Base-by-base conservation (phyloP, 2,113 vertebrate species). In the Sander lucioperca region DNA sequence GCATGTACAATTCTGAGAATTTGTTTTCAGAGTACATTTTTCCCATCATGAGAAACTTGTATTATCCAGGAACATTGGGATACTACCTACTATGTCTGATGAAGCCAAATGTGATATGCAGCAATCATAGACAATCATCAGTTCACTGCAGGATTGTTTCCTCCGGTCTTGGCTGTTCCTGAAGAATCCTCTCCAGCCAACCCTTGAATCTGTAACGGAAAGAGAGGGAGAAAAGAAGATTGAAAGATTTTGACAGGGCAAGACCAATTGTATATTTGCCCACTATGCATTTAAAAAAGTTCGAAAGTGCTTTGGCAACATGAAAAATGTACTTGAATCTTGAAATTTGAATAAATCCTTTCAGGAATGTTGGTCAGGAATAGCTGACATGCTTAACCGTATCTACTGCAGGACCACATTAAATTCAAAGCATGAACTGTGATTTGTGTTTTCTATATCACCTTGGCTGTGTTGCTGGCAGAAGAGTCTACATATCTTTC, bases 401-500 rank as follows among this genome's bases (percentile, higher is more conserved):
- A 33, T 83, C 79, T 54, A 51, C 63, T 16, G n/a, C 61, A 25
- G 27, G 6, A 61, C 43, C 59, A 3, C 57, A 57, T 72, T 75
- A 3, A 57, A 18, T 80, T 80, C 66, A 19, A 76, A 45, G 79
- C 76, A 30, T 67, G 62, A 66, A 50, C 21, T 43, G 13, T 57
- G 62, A 70, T 88, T 89, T 77, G 54, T 77, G 63, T 82, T 88
- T 75, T 82, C n/a, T 66, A 47, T 30, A 59, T 65, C 66, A 69
- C 45, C 47, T 43, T 7, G 15, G 51, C 71, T 65, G 61, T 61
- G 61, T 51, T 69, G 19, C 66, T 16, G 27, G 61, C 57, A 74
- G 68, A 74, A 15, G 64, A 84, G 58, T 67, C 77, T 84, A 86
- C 82, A 36, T 84, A 85, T 88, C 86, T 82, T 79, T 92, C 90